phyloP scores from a whole-genome alignment of 2,113 vertebrate species.

The Tonatia bakeri region DNA sequence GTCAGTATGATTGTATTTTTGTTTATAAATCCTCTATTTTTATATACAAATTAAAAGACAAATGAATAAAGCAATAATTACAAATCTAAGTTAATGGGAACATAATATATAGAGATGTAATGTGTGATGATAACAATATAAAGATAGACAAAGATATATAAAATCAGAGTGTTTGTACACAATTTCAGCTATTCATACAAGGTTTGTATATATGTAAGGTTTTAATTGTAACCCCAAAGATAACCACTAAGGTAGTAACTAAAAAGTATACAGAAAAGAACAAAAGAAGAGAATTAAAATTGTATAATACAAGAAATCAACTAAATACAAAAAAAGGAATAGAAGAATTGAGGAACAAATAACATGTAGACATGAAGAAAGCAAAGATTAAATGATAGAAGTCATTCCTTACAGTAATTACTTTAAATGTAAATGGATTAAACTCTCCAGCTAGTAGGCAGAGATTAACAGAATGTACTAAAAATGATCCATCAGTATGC shows the following conservation, averaged over 20 bases:
- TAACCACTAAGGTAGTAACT: neutral
- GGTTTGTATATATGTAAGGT: neutral
- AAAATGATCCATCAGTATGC: neutral
- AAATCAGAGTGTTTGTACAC: neutral
- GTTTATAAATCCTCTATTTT: neutral
- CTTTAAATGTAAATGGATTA: neutral
- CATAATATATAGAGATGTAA: neutral
- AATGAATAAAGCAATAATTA: neutral
- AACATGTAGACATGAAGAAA: neutral
- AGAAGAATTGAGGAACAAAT: neutral
- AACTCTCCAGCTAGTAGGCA: neutral
- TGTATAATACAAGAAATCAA: neutral
- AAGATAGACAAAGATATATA: neutral
- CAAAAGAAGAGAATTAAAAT: neutral
- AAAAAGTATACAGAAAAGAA: neutral
- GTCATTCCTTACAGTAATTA: neutral
- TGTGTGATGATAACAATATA: neutral
- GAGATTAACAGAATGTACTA: neutral
- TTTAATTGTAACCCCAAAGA: neutral
- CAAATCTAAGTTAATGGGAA: neutral
- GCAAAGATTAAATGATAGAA: neutral
- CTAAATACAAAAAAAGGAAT: neutral
- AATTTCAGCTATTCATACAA: neutral
- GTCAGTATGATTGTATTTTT: neutral
- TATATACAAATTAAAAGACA: neutral